These are phyloP conservation scores for Eupithecia insigniata DNA, from an alignment of 2,888 invertebrate genomes.

Conservation along the genomic window DNA sequence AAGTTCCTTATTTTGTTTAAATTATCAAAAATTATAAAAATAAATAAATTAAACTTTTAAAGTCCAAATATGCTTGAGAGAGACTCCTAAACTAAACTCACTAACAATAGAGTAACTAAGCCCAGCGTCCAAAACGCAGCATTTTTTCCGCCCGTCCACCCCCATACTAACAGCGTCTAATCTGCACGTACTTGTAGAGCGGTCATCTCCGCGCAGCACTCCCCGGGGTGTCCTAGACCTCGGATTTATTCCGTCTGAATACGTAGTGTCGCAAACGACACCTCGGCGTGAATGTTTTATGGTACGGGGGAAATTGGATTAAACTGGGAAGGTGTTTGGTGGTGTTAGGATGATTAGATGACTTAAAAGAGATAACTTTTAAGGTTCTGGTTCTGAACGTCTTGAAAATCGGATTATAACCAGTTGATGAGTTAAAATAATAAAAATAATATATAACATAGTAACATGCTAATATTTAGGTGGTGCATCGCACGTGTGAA, in stretches of 20 bases:
- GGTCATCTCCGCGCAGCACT: slow-evolving; percentile 81
- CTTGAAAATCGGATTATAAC: neutral
- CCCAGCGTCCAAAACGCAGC: slow-evolving; percentile 40
- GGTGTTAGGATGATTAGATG: neutral
- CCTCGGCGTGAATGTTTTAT: slow-evolving; percentile 76
- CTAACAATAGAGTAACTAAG: neutral
- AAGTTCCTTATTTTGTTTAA: too few species aligned
- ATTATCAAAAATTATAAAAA: too few species aligned
- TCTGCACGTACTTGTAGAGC: slow-evolving; percentile 77
- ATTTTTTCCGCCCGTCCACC: slow-evolving; percentile 55
- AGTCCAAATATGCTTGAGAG: neutral
- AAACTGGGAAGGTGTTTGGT: slow-evolving; percentile 52
- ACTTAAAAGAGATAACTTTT: too few species aligned
- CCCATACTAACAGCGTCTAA: slow-evolving; percentile 69
- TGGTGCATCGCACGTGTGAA: too few species aligned
- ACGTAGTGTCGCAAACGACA: slow-evolving; percentile 69
- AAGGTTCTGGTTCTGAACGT: neutral
- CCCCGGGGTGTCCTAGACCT: slow-evolving; percentile 78
- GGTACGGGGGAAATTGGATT: slow-evolving; percentile 66
- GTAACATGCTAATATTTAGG: too few species aligned
- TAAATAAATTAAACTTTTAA: neutral
- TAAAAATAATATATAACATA: too few species aligned
- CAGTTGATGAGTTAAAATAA: neutral
- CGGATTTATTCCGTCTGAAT: slow-evolving; percentile 80
- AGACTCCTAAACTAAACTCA: neutral